Conservation (phyloP, 2,888 invertebrate species). For the Hedychridium roseum region DNA sequence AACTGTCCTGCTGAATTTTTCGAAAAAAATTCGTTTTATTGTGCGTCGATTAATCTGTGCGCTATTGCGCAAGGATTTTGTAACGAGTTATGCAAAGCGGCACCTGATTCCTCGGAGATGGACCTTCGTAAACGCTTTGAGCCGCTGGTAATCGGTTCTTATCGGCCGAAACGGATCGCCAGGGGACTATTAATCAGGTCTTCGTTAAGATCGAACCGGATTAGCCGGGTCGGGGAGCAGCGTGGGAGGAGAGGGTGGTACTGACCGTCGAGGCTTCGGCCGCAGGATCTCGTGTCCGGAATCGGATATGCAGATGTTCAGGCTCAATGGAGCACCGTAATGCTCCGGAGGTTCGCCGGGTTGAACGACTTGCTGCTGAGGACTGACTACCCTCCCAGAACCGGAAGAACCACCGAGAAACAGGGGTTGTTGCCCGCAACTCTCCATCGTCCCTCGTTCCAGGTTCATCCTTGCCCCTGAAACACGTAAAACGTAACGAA, state of each 20-base stretch:
- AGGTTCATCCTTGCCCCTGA: constrained; percentile 32
- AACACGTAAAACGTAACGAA: too few relatives aligned
- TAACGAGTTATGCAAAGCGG: too few relatives aligned
- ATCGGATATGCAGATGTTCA: constrained; percentile 73
- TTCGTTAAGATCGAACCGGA: constrained; percentile 36
- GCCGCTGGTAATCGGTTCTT: constrained; percentile 29
- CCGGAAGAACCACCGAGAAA: constrained; percentile 47
- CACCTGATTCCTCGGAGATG: too few relatives aligned
- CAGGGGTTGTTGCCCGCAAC: constrained; percentile 48
- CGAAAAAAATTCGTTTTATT: too few relatives aligned
- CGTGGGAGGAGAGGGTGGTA: not conserved
- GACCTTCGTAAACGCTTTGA: too few relatives aligned
- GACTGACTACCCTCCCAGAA: constrained; percentile 43
- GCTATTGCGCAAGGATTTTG: too few relatives aligned
- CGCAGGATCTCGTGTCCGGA: constrained; percentile 85
- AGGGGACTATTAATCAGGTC: constrained; percentile 36
- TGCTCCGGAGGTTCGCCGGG: constrained; percentile 62
- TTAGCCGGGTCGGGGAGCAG: constrained; percentile 7
- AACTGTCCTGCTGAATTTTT: too few relatives aligned
- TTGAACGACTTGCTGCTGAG: constrained; percentile 45
- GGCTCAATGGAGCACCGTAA: constrained; percentile 70
- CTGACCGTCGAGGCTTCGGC: constrained; percentile 84
- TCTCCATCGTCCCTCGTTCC: constrained; percentile 46
- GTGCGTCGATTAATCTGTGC: too few relatives aligned
- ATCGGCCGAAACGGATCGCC: constrained; percentile 28